Base-by-base conservation (phyloP, 2,888 invertebrate genomes). In the Heliconius hortense region DNA sequence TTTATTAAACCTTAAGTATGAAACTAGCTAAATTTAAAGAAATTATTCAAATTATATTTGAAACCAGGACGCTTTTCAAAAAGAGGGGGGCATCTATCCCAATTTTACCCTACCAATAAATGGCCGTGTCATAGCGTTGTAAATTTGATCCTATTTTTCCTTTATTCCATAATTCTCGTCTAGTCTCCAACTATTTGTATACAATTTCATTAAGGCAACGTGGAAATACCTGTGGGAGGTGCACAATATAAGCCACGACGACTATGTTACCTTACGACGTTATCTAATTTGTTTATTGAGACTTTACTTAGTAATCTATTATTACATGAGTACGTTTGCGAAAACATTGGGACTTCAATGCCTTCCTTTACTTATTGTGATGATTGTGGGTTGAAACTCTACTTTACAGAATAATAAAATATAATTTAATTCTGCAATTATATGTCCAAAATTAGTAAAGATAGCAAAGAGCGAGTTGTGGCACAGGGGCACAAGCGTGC, bases 241-340 rank as follows among this genome's bases (percentile, higher is more conserved):
- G 31, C 53, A 35, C 35, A 35, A 35, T 31, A 69, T 69, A 74
- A 69, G 62, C 43, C 56, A 66, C 43, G 63, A 35, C 48, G 69
- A 74, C 74, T 63, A 63, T 69, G 68, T 62, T 24, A 76, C 74
- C 72, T 77, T 77, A 77, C 77, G 77, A 78, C 74, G 76, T 76
- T 70, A 72, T 73, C 79, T 81, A 80, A 81, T 81, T 80, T 80
- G 80, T 79, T 79, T 81, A 81, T 81, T 68, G 79, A 71, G 60
- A 56, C 56, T 56, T 56, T 48, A 69, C 74, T 71, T 66, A 43
- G 63, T 31, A 21, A 60, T 60, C 7, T 60, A 26, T n/a, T 56
- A 56, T n/a, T 21, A 48, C 48, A 21, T 18, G 48, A 48, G 48
- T 48, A 48, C 48, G 48, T 7, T 7, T 48, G 48, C 48, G 18